Base-by-base conservation (phyloP, 2,888 invertebrate genomes). In the Phoronis australis region DNA sequence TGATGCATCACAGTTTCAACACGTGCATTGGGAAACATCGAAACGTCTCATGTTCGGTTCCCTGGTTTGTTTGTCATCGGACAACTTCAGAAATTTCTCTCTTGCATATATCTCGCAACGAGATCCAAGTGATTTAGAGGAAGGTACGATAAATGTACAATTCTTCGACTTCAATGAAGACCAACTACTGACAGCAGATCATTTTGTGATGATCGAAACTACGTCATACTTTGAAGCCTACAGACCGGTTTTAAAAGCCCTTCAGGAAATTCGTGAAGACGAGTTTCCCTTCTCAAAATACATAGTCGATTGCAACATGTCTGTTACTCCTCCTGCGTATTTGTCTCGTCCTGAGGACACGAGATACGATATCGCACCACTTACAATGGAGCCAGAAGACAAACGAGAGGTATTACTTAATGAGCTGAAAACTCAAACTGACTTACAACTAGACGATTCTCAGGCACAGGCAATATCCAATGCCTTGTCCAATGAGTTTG, bases 171-270 rank as follows among this genome's bases (percentile, higher is more conserved):
- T n/a, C n/a, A n/a, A n/a, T n/a, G 48, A 50, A 25, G 44, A 53
- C 18, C 46, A 51, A 23, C 22, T 69, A 75, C n/a, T n/a, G n/a
- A n/a, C n/a, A n/a, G n/a, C n/a, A n/a, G n/a, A n/a, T n/a, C n/a
- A n/a, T 12, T 69, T 62, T 49, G 51, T 83, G 0, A 87, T 90
- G 86, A 82, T 87, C 2, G 88, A 90, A 70, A 85, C 87, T 45
- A 84, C 83, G 45, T 84, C 87, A 0, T 91, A 86, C 72, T 89
- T 90, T 68, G 90, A 90, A 66, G 87, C 90, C 0, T 90, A 90
- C 68, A 81, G 84, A 55, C 84, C 86, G 64, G 87, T 88, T 0
- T 77, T 88, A 46, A 82, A 80, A 57, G 86, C 85, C n/a, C 69
- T 91, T 24, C 83, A 87, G 64, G 74, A 75, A 1, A 81, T 85